These are phyloP conservation scores for Oedothorax gibbosus DNA, from an alignment of 1,140 invertebrate genomes.

Conservation along the genomic window DNA sequence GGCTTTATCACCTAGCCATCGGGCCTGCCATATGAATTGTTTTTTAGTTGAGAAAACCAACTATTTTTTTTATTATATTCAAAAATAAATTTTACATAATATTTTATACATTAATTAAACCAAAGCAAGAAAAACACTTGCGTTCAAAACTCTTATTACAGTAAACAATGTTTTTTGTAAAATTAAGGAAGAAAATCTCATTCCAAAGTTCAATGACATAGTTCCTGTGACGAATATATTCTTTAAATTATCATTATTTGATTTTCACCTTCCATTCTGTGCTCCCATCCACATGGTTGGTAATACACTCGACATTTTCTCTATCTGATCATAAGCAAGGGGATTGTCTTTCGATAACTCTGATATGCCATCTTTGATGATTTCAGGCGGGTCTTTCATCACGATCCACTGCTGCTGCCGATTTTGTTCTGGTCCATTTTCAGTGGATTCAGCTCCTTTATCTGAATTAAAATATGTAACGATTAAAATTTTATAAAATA, in stretches of 20 bases:
- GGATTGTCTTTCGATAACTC: slow-evolving; percentile 68
- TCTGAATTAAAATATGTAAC: slow-evolving; percentile 6
- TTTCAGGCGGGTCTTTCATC: slow-evolving; percentile 65
- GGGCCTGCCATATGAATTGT: too few species aligned
- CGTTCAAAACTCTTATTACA: not conserved
- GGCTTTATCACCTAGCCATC: too few species aligned
- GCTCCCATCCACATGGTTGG: slow-evolving; percentile 99
- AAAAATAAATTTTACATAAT: not conserved
- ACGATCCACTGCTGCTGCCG: slow-evolving; percentile 57
- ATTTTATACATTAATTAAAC: not conserved
- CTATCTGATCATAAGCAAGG: slow-evolving; percentile 60
- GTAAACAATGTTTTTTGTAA: too few species aligned
- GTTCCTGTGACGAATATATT: not conserved
- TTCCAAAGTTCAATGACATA: not conserved
- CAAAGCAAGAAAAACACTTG: not conserved
- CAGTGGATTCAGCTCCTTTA: slow-evolving; percentile 23
- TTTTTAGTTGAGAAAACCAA: too few species aligned
- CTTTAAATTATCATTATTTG: not conserved
- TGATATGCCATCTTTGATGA: slow-evolving; percentile 72
- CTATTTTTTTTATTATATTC: not conserved
- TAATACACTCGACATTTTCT: slow-evolving; percentile 81
- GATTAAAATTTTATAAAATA: not conserved
- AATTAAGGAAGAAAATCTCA: too few species aligned
- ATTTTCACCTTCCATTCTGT: slow-evolving; percentile 75
- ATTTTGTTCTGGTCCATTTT: slow-evolving; percentile 36